These are phyloP conservation scores for Brachylomia viminalis DNA, from an alignment of 2,888 invertebrate genomes.

Conservation along the genomic window DNA sequence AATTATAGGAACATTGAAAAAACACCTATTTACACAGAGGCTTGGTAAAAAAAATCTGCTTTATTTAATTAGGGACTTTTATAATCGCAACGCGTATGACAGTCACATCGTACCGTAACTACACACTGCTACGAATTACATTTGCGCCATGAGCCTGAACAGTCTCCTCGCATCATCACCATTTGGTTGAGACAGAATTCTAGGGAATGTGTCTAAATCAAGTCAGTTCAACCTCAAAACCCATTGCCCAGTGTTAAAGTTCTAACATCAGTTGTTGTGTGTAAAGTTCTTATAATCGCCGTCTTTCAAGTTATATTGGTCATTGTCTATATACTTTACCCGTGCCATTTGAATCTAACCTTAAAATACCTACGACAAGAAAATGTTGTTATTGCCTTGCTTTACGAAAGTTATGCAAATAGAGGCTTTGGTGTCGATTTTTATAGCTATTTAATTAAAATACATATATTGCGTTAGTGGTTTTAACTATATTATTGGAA, in stretches of 20 bases:
- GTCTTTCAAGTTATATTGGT: constrained; percentile 9
- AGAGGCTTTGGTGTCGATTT: constrained; percentile 21
- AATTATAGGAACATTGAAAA: background rate
- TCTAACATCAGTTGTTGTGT: too few species aligned
- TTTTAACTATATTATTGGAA: constrained; percentile 14
- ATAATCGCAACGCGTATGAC: too few species aligned
- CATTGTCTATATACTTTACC: background rate
- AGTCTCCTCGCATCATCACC: too few species aligned
- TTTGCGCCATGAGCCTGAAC: too few species aligned
- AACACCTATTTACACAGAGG: too few species aligned
- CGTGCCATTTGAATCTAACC: constrained; percentile 62
- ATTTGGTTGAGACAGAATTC: too few species aligned
- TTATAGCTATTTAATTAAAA: constrained; percentile 49
- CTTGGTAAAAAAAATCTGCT: too few species aligned
- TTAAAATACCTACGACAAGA: constrained; percentile 30
- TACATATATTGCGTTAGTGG: constrained; percentile 23
- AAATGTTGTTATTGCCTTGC: constrained; percentile 59
- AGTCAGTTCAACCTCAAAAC: too few species aligned
- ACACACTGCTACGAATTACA: too few species aligned
- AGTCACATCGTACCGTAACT: too few species aligned
- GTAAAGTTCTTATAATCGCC: background rate
- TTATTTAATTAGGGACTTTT: too few species aligned
- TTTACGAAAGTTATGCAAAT: constrained; percentile 39
- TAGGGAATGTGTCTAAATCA: too few species aligned
- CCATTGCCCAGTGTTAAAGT: background rate